Base-by-base conservation (phyloP, 2,888 invertebrate genomes). In the Rapana venosa region DNA sequence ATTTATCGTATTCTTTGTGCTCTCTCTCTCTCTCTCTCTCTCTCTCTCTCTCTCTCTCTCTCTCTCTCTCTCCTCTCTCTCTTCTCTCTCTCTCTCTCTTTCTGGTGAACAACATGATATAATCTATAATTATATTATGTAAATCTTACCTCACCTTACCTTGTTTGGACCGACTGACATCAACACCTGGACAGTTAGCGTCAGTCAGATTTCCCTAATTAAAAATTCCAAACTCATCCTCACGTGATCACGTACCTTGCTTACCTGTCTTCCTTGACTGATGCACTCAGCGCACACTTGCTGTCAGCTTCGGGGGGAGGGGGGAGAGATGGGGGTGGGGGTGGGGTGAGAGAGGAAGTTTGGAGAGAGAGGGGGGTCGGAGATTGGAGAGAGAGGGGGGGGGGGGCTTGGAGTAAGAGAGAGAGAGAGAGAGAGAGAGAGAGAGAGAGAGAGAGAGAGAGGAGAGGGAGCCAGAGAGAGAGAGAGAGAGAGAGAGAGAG, bases 21-120 rank as follows among this genome's bases (percentile, higher is more conserved):
- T 70, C 32, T 86, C 87, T 70, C 32, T 70, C 79, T 88, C 79
- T 88, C 17, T 20, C 30, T 36, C 22, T 36, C 36, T 36, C 22
- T 36, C 81, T 81, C 17, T 81, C 81, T 81, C 81, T 81, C 81
- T 83, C 81, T 83, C 81, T 83, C 81, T 83, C 81, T 83, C 81
- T 83, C 36, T 83, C 81, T 83, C 81, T 83, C 36, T 83, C 81
- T 83, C 36, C 26, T 26, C 26, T 26, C 26, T 26, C 26, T 15
- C 26, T n/a, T 74, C 81, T 83, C 81, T 83, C 81, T 83, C 81
- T 83, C 81, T 83, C 81, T 83, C 36, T 36, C 81, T 74, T n/a
- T 74, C 74, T 74, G 61, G 17, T 17, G 17, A 15, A 61, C 11
- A 61, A 61, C 61, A 61, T 61, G 61, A 61, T 61, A 61, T 17